Percentiles rank a stretch among this genome's conserved stretches.
Evolutionary conservation across 2,888 invertebrate species (phyloP).

Genomic region (Ormyrus rosae): DNA sequence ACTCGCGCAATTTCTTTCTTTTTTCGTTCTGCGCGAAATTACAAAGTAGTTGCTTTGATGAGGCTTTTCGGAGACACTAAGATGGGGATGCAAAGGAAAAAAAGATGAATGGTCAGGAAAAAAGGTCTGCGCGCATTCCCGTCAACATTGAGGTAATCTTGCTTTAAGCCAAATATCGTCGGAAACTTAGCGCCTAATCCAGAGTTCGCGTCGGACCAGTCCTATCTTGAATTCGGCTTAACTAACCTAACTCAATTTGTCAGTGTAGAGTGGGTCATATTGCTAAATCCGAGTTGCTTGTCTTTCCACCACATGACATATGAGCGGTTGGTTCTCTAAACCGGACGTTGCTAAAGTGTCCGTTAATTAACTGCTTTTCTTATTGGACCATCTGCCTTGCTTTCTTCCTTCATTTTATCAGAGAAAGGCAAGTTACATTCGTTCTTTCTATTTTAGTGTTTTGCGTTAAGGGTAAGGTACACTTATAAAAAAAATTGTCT

Average conservation of each 20-base stretch:
- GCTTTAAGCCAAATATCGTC: conserved; percentile 57
- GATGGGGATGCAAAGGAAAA: background rate
- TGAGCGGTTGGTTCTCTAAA: background rate
- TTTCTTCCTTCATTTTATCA: too few species aligned
- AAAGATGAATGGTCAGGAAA: background rate
- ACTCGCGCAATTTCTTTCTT: conserved; percentile 19
- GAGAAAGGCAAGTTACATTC: too few species aligned
- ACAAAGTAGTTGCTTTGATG: conserved; percentile 43
- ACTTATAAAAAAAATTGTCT: too few species aligned
- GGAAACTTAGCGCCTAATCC: conserved; percentile 58
- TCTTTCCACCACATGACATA: conserved; percentile 60
- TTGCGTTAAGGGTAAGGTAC: too few species aligned
- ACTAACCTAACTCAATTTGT: conserved; percentile 71
- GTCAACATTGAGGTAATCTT: conserved; percentile 42
- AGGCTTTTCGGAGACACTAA: conserved; percentile 1
- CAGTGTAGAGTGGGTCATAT: conserved; percentile 66
- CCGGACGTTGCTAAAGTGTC: background rate
- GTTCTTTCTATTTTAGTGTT: too few species aligned
- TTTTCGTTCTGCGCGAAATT: conserved; percentile 30
- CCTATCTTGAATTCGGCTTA: conserved; percentile 64
- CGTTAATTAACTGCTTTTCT: conserved; percentile 45
- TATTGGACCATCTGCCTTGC: background rate
- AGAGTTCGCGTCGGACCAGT: background rate
- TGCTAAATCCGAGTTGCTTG: conserved; percentile 68
- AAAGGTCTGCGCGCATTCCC: too few species aligned